Evolutionary conservation across 1,140 invertebrate species (phyloP).

Genomic region (Lethrus apterus): DNA sequence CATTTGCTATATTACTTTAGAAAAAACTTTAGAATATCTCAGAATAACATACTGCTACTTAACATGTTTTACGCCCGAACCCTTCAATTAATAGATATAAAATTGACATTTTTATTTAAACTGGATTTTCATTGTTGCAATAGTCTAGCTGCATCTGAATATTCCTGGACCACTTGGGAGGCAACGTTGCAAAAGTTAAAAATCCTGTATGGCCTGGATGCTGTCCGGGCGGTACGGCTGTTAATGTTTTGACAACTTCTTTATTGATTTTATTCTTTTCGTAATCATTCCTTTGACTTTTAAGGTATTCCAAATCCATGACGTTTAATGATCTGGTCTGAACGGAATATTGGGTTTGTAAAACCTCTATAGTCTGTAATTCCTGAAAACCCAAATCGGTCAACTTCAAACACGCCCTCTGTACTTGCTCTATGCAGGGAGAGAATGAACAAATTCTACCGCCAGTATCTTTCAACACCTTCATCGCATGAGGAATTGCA

Average conservation of each 20-base stretch:
- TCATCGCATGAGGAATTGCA: constrained; percentile 73
- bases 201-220: constrained; percentile 91
- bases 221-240: constrained; percentile 57
- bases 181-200: constrained; percentile 83
- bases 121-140: constrained; percentile 10
- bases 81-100: too few species aligned
- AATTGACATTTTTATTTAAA: too few species aligned
- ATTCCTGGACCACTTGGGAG: constrained; percentile 47
- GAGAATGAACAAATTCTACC: constrained; percentile 94
- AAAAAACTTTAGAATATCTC: too few species aligned
- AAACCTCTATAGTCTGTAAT: constrained; percentile 78
- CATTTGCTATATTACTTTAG: too few species aligned
- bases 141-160: constrained; percentile 7
- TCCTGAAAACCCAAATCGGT: constrained; percentile 69
- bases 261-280: constrained; percentile 42
- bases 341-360: constrained; percentile 76
- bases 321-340: constrained; percentile 62
- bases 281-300: constrained; percentile 37
- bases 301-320: constrained; percentile 56
- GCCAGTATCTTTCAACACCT: constrained; percentile 62
- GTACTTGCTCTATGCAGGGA: constrained; percentile 97
- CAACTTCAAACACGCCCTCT: constrained; percentile 71
- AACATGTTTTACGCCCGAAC: too few species aligned
- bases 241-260: constrained; percentile 53
- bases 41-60: too few species aligned